Evolutionary conservation across 2,888 invertebrate species (phyloP), one percentile per base, ranked within the genome.

Genomic region (Agrochola lota): DNA sequence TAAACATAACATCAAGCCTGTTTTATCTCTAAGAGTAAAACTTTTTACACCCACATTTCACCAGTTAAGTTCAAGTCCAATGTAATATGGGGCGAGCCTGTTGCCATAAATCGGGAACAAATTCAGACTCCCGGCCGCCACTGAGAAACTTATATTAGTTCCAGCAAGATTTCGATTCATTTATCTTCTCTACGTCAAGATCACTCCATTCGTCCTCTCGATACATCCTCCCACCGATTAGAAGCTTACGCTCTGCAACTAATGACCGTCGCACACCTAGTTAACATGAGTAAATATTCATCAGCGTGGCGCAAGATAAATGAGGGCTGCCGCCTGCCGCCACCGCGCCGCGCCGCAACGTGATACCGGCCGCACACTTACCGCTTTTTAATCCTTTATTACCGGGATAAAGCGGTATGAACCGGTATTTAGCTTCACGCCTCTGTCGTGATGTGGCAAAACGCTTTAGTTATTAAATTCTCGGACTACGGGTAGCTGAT

Each of bases 261-360:
- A 87, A 87, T 87, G 88, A 79, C 83, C 80, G 75, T 77, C 76
- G 84, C 74, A 77, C 80, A 85, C 84, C 88, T 90, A 87, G 86
- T 92, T 91, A 90, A 81, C 90, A 89, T 90, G 89, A 88, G 86
- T 91, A 90, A 91, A 92, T 91, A 92, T 91, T 92, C 90, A 91
- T 88, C 87, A 89, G 78, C 71, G 71, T 69, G 73, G 76, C 82
- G 80, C 74, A 85, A 90, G 89, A 90, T 90, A 86, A 91, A 91
- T 91, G 89, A 86, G 82, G 68, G 75, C 74, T 62, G 80, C 78
- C 88, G 90, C 87, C 87, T 87, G 87, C 81, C 84, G 63, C 73
- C 77, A 73, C 70, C 20, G 8, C 57, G 30, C 72, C 77, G 75
- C 52, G 59, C 67, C 63, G 26, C 68, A 74, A 75, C 71, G 69